A percentile compares a stretch with the other conserved stretches of the same genome.
Conservation (phyloP, 2,113 vertebrate genomes). For the Larimichthys crocea region DNA sequence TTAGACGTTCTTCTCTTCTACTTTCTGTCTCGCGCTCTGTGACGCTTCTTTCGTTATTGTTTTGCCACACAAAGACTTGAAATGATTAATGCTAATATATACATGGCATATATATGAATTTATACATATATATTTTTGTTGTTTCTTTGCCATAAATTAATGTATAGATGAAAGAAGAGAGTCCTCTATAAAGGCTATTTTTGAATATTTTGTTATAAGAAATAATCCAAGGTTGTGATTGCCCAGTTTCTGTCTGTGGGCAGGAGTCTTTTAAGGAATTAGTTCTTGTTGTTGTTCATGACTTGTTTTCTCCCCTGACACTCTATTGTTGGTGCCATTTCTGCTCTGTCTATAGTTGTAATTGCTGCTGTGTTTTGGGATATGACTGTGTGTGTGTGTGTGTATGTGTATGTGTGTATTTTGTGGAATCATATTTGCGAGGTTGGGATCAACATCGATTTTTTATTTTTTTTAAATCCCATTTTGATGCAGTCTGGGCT, state of each 20-base stretch:
- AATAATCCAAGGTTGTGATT: constrained; percentile 72
- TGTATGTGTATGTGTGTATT: background rate
- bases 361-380: constrained; percentile 68
- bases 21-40: constrained; percentile 49
- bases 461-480: background rate
- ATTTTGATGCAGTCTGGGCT: background rate
- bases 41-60: constrained; percentile 43
- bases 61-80: constrained; percentile 80
- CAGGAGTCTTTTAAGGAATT: constrained; percentile 65
- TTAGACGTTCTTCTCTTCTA: constrained; percentile 41
- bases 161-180: constrained; percentile 78
- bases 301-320: constrained; percentile 15
- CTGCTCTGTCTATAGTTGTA: constrained; percentile 48
- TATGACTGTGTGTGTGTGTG: constrained; percentile 17
- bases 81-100: constrained; percentile 80
- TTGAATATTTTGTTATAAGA: constrained; percentile 82
- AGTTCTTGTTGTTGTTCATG: constrained; percentile 29
- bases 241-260: constrained; percentile 52
- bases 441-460: constrained; percentile 16
- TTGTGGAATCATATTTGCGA: constrained; percentile 35
- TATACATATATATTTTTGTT: constrained; percentile 68
- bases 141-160: constrained; percentile 81
- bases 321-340: constrained; percentile 59
- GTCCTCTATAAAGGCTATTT: constrained; percentile 79
- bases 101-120: constrained; percentile 67